Evolutionary conservation across 2,113 vertebrate genomes (phyloP).

Genomic region (Excalfactoria chinensis): DNA sequence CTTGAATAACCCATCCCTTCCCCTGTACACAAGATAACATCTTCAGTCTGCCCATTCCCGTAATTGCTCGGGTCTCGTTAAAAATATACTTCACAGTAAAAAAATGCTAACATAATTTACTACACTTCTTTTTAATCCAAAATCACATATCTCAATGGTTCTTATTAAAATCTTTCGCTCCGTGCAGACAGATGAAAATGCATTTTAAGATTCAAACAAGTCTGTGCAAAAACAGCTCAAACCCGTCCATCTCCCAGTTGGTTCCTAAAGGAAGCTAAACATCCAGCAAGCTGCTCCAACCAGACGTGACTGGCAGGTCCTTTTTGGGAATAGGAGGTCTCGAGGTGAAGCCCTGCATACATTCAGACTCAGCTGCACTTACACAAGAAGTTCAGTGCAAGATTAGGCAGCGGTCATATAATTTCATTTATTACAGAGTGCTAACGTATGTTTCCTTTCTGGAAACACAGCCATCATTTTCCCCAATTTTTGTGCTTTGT

Average conservation of each 20-base stretch:
- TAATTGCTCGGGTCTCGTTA: neutral
- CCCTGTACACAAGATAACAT: neutral
- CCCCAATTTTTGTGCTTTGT: neutral
- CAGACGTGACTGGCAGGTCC: constrained; percentile 33
- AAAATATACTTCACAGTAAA: neutral
- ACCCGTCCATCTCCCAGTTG: constrained; percentile 24
- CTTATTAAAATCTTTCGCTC: neutral
- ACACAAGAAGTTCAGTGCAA: neutral
- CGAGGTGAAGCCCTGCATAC: neutral
- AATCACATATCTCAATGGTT: neutral
- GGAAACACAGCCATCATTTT: neutral
- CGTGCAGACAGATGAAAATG: constrained; percentile 28
- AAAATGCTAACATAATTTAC: neutral
- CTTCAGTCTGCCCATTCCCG: constrained; percentile 13
- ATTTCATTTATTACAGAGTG: neutral
- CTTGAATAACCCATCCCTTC: constrained; percentile 21
- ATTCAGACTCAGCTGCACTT: constrained; percentile 43
- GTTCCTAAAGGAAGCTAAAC: constrained; percentile 44
- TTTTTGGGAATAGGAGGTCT: constrained; percentile 9
- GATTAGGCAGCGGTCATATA: neutral
- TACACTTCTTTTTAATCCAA: neutral
- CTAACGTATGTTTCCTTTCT: neutral
- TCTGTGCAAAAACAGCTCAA: constrained; percentile 19
- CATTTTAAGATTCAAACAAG: constrained; percentile 34
- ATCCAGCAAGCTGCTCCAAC: constrained; percentile 30